Evolutionary conservation across 1,140 invertebrate genomes (phyloP), one percentile per base, ranked within the genome.

Genomic region (Helicoverpa armigera): DNA sequence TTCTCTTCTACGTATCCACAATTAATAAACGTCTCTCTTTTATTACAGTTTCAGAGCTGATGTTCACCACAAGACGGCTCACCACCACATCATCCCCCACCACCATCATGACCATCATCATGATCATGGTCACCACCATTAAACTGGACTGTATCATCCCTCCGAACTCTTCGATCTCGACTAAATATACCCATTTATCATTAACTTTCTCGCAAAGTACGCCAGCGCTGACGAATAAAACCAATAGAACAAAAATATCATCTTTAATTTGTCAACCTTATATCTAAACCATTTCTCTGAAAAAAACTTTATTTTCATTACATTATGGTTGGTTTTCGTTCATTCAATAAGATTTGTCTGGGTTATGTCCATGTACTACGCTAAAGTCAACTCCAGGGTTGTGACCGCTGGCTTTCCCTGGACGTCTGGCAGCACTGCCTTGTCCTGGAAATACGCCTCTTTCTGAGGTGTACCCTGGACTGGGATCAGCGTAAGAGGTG

Each of bases 11-110:
- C 18, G 1, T 13, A 13, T n/a, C 3, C 23, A 10, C 9, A 61
- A 73, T 3, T 35, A 9, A 72, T 53, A 7, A 31, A 18, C 61
- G 16, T 67, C 43, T 77, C 12, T 67, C 50, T 53, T 60, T 78
- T 65, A 10, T 88, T 87, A 50, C 86, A 90, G 89, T 82, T 90
- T 90, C 87, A 86, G 86, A 60, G 89, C 89, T 43, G 83, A 84
- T 78, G 88, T 90, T 14, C 88, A 89, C 75, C 86, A 88, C 70
- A 85, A 83, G 73, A 85, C 83, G 63, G 83, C 69, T 51, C 87
- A 90, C 81, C 84, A 86, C 67, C 87, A 88, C 79, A 67, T 76
- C 61, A 53, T 79, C 23, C 83, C 81, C 48, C 82, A 87, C 58
- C 67, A 83, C 58, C 54, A 81, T 82, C 75, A 85, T 82, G 53